These are phyloP conservation scores for Spodoptera frugiperda DNA, from an alignment of 1,140 invertebrate species.

Conservation along the genomic window DNA sequence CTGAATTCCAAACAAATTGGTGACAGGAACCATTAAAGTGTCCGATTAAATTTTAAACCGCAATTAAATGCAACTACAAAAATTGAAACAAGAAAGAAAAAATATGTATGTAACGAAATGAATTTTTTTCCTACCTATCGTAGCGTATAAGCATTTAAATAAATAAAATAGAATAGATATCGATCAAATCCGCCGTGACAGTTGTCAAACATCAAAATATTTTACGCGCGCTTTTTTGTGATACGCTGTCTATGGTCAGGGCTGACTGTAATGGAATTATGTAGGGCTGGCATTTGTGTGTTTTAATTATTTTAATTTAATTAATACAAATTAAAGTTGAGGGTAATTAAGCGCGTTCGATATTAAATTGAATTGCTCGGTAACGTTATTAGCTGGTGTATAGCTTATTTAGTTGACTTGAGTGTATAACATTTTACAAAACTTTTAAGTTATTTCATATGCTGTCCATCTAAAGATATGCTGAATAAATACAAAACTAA, in stretches of 20 bases:
- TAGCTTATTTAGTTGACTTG: not conserved
- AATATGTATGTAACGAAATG: not conserved
- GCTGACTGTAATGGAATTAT: slow-evolving; percentile 55
- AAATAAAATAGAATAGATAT: slow-evolving; percentile 78
- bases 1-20: too few relatives aligned
- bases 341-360: not conserved
- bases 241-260: slow-evolving; percentile 68
- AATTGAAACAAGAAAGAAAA: not conserved
- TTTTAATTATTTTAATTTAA: slow-evolving; percentile 1
- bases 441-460: too few relatives aligned
- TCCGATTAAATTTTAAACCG: too few relatives aligned
- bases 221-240: slow-evolving; percentile 81
- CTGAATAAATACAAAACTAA: too few relatives aligned
- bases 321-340: not conserved
- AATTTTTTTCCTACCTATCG: slow-evolving; percentile 13
- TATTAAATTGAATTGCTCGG: not conserved
- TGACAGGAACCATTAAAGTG: too few relatives aligned
- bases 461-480: too few relatives aligned
- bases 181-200: slow-evolving; percentile 76
- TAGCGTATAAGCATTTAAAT: slow-evolving; percentile 63
- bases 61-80: not conserved
- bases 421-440: too few relatives aligned
- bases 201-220: slow-evolving; percentile 85
- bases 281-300: slow-evolving; percentile 3
- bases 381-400: not conserved